Base-by-base conservation (phyloP, 2,888 invertebrate genomes). In the Dicycla oo region DNA sequence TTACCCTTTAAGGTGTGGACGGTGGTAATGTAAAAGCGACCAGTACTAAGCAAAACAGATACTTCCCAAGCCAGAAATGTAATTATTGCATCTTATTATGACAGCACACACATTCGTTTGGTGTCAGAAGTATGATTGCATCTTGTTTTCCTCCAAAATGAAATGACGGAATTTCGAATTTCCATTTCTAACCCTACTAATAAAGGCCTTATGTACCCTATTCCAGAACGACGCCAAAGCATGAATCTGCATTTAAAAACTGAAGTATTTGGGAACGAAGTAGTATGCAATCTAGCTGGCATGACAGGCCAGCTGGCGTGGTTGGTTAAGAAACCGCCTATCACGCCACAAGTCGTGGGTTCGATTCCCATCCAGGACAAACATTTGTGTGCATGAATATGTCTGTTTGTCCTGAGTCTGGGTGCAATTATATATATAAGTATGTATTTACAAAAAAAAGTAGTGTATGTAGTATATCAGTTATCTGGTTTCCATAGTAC, bases 1-100 rank as follows among this genome's bases (percentile, higher is more conserved):
- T 40, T 23, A 73, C 56, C 66, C 81, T 67, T 58, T 67, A 61
- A 57, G 53, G 47, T 34, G 63, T 26, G 40, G n/a, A n/a, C n/a
- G n/a, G 6, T 43, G 43, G 2, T 49, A 51, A 47, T 45, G 3
- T 11, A 4, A 26, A 56, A 47, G 20, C 54, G 4, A 1, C 6
- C 10, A 43, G 40, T 43, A 23, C 18, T 6, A 18, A 18, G 15
- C 26, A 43, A 43, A 61, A 45, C 13, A 20, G 61, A 13, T 43
- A 43, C 26, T 43, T 20, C 20, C 4, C 8, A 45, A 30, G 10
- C 30, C 47, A n/a, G 8, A 61, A 20, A 45, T 26, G 26, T 3
- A 11, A 43, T 11, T 23, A 57, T 15, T 20, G 18, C 40, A 60
- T 60, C 10, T 11, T 23, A 11, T 18, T 60, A 40, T 40, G 58